Percentiles rank a stretch among this genome's conserved stretches.
phyloP scores from a whole-genome alignment of 2,113 vertebrate species.

The Hyperopisus bebe region DNA sequence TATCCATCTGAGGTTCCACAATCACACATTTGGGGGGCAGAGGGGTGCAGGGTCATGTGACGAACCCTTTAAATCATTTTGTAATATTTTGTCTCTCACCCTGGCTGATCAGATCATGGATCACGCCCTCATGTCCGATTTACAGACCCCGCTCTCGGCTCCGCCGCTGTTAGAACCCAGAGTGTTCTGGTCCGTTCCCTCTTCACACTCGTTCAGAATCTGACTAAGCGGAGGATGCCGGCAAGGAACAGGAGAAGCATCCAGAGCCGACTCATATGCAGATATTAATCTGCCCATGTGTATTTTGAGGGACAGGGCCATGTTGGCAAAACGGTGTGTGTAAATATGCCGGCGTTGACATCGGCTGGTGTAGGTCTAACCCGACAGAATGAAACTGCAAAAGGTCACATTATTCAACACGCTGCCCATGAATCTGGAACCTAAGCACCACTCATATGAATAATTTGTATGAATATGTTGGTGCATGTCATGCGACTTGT shows the following conservation, averaged over 20 bases:
- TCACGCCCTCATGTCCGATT: background rate
- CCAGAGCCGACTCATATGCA: background rate
- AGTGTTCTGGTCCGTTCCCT: background rate
- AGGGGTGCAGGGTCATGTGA: background rate
- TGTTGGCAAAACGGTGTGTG: background rate
- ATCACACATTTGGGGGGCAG: background rate
- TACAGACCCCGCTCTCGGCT: background rate
- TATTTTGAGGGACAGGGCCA: background rate
- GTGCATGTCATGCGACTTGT: background rate
- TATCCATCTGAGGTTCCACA: background rate
- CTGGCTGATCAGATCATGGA: background rate
- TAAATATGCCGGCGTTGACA: background rate
- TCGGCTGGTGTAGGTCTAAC: background rate
- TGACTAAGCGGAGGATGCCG: too few species aligned
- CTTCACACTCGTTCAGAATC: background rate
- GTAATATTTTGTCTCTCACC: background rate
- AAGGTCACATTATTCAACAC: background rate
- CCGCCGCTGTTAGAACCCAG: too few species aligned
- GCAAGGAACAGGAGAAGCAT: background rate
- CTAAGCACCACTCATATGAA: background rate
- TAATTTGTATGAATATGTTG: background rate
- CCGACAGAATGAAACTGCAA: background rate
- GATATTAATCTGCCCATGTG: background rate
- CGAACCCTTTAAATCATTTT: background rate
- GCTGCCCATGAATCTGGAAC: background rate